These are phyloP conservation scores for Drosophila melanogaster DNA, from an alignment of 1,140 invertebrate genomes.

Conservation along the genomic window DNA sequence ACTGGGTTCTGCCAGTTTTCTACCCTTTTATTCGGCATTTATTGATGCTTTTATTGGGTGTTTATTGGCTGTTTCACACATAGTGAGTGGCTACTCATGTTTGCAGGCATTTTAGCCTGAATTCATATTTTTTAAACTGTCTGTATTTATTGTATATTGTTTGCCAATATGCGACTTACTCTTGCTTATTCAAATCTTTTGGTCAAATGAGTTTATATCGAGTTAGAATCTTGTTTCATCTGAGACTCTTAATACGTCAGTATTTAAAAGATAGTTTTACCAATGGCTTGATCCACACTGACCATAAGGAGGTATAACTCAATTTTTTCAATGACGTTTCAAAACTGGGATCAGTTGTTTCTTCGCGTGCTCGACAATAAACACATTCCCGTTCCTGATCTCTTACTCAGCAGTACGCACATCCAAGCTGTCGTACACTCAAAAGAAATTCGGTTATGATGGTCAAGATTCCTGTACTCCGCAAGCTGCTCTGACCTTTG, in stretches of 20 bases:
- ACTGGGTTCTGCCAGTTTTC: background rate
- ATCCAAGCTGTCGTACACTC: background rate
- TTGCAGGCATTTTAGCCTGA: background rate
- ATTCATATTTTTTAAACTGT: background rate
- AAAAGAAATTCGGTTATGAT: background rate
- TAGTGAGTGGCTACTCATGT: background rate
- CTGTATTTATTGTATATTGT: background rate
- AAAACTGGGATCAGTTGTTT: slow-evolving; percentile 32
- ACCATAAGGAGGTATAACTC: no score
- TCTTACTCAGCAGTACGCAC: background rate
- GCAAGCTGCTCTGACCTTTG: no score
- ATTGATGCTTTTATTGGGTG: slow-evolving; percentile 9
- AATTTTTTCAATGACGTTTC: no score
- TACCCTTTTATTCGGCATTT: slow-evolving; percentile 9
- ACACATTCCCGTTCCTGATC: background rate
- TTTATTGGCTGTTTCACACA: slow-evolving; percentile 8
- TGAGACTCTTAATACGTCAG: no score
- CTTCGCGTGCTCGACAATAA: slow-evolving; percentile 4
- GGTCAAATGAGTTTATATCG: no score
- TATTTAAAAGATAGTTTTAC: no score
- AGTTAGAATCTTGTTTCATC: no score
- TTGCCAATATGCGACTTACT: no score
- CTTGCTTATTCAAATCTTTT: no score
- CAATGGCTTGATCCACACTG: background rate
- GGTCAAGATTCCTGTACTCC: no score